Evolutionary conservation across 1,140 invertebrate genomes (phyloP), one percentile per base, ranked within the genome.

Genomic region (Macrocentrus cingulum): DNA sequence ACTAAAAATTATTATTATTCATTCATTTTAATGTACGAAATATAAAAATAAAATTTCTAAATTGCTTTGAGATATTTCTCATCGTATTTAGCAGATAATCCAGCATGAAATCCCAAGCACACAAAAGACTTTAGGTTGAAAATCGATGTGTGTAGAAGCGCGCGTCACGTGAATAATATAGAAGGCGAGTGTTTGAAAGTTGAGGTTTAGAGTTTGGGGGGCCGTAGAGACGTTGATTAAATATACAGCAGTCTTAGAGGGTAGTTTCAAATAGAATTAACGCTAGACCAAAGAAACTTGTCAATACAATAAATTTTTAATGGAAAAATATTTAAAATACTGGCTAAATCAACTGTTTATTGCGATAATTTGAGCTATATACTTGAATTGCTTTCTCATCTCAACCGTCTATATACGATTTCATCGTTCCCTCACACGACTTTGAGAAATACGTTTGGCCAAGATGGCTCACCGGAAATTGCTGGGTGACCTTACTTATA

Each of bases 391-490:
- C 20, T 41, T 46, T 19, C 16, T n/a, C n/a, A n/a, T n/a, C n/a
- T n/a, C n/a, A n/a, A n/a, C n/a, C n/a, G n/a, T n/a, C n/a, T n/a
- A n/a, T n/a, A n/a, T 11, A 19, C n/a, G 44, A 22, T 19, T 9
- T 15, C 20, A 48, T 22, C 42, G 18, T 41, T 15, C 23, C 46
- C 20, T 49, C 18, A 51, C 49, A 51, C 16, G 34, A 36, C 36
- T 39, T n/a, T 55, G 65, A 66, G 66, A 72, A 68, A 72, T 73
- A 74, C 63, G 60, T 65, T 67, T 41, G 61, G 61, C 57, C 66
- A 75, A 78, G 69, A 78, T 75, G 74, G 72, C 73, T 71, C n/a
- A 75, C 72, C 74, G 75, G 74, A 79, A 79, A 77, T 77, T 77
- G 72, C 75, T 70, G 69, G 75, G 68, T 76, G 74, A 77, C 74